phyloP scores from a whole-genome alignment of 2,888 invertebrate species.

The Drosophila meridiana region DNA sequence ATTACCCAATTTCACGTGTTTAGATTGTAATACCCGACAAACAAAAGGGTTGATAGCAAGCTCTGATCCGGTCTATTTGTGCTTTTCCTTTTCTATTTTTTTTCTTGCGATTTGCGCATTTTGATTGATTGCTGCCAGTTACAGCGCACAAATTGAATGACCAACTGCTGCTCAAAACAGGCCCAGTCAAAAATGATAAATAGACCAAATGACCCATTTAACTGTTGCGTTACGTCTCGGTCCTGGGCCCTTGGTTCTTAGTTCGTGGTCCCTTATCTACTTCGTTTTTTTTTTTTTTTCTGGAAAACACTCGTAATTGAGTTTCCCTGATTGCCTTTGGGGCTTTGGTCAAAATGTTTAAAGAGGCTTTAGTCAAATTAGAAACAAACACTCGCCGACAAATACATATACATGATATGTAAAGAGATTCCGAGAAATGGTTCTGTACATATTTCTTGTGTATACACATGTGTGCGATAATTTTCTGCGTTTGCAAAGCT shows the following conservation, averaged over 20 bases:
- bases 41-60: slow-evolving; percentile 42
- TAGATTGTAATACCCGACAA: slow-evolving; percentile 35
- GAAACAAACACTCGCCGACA: background rate
- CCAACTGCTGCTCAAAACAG: slow-evolving; percentile 53
- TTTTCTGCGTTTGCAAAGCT: too few relatives aligned
- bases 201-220: slow-evolving; percentile 63
- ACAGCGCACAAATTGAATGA: slow-evolving; percentile 63
- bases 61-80: slow-evolving; percentile 17
- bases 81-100: slow-evolving; percentile 20
- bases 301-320: slow-evolving; percentile 44
- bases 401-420: background rate
- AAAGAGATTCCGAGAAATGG: background rate
- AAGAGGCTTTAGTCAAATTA: slow-evolving; percentile 16
- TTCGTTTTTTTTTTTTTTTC: slow-evolving; percentile 8
- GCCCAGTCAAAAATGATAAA: slow-evolving; percentile 64
- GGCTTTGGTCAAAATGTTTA: slow-evolving; percentile 20
- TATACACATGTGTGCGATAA: too few relatives aligned
- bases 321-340: slow-evolving; percentile 39
- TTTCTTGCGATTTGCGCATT: slow-evolving; percentile 27
- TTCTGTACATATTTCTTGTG: too few relatives aligned
- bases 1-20: slow-evolving; percentile 63
- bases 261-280: background rate
- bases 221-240: slow-evolving; percentile 57
- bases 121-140: slow-evolving; percentile 68
- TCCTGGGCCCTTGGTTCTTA: slow-evolving; percentile 13